These are phyloP conservation scores for Rousettus madagascariensis DNA, from an alignment of 2,797 vertebrate genomes.

Conservation along the genomic window DNA sequence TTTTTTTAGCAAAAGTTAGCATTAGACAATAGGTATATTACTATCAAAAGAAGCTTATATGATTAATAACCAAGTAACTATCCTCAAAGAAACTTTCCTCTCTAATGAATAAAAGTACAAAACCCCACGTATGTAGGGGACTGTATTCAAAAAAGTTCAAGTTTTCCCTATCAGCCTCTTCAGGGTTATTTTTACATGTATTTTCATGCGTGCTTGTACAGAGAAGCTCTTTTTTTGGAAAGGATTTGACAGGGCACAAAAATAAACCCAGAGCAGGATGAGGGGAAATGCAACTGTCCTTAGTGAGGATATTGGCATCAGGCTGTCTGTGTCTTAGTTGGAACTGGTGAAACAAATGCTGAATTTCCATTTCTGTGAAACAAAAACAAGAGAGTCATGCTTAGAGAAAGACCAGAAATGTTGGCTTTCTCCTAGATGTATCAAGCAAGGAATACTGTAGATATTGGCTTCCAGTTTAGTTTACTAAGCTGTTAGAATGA, in stretches of 20 bases:
- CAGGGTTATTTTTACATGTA: neutral
- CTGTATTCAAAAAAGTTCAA: neutral
- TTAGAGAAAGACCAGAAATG: conserved; percentile 26
- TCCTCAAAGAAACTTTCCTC: neutral
- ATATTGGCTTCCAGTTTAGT: neutral
- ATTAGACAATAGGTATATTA: neutral
- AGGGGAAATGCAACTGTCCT: neutral
- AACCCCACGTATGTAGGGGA: neutral
- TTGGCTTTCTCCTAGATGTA: neutral
- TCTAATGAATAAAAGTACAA: neutral
- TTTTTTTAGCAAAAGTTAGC: conserved; percentile 1
- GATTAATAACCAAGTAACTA: neutral
- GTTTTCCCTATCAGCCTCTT: neutral
- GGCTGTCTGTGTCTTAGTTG: neutral
- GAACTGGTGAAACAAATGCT: neutral
- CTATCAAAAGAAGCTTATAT: neutral
- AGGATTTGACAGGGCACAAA: conserved; percentile 6
- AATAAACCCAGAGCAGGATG: neutral
- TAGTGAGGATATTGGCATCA: neutral
- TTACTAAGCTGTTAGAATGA: neutral
- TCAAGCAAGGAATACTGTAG: neutral
- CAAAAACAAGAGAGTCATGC: neutral
- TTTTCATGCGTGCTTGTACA: neutral
- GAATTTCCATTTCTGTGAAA: neutral
- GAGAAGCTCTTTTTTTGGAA: neutral